phyloP scores from a whole-genome alignment of 2,888 invertebrate species.

The Drosophila antonietae region DNA sequence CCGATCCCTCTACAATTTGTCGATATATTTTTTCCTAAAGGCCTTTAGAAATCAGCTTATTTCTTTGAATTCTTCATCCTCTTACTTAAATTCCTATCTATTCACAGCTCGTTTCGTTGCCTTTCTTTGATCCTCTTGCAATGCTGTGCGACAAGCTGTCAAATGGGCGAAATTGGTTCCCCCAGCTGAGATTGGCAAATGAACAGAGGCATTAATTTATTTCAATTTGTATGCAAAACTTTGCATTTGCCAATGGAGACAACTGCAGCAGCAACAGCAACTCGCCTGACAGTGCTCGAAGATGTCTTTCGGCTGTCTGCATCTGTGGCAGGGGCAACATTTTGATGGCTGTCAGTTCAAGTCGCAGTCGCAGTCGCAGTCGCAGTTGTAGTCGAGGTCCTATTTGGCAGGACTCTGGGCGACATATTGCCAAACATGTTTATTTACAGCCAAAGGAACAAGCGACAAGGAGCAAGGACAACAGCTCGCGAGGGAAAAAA shows the following conservation, averaged over 20 bases:
- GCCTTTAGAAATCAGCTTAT: not conserved
- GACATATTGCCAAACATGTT: constrained; percentile 77
- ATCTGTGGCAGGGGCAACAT: constrained; percentile 53
- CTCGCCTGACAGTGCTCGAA: constrained; percentile 42
- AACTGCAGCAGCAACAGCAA: constrained; percentile 39
- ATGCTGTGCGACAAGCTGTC: constrained; percentile 44
- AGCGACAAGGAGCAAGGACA: constrained; percentile 64
- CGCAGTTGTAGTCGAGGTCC: constrained; percentile 17
- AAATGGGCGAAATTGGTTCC: constrained; percentile 19
- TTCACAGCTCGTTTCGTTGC: constrained; percentile 1
- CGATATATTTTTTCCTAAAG: not conserved
- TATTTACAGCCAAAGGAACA: constrained; percentile 69
- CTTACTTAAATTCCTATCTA: not conserved
- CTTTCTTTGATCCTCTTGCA: constrained; percentile 6
- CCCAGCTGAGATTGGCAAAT: constrained; percentile 35
- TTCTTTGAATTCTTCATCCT: not conserved
- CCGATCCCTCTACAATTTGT: not conserved
- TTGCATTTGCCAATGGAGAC: constrained; percentile 52
- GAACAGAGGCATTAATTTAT: constrained; percentile 57
- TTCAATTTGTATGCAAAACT: constrained; percentile 65
- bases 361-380: constrained; percentile 20
- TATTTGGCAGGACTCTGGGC: constrained; percentile 44
- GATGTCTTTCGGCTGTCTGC: constrained; percentile 26
- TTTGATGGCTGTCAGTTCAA: constrained; percentile 35
- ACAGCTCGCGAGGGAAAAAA: constrained; percentile 36